Conservation (phyloP, 1,140 invertebrate species). For the Ostrea denselamellosa region DNA sequence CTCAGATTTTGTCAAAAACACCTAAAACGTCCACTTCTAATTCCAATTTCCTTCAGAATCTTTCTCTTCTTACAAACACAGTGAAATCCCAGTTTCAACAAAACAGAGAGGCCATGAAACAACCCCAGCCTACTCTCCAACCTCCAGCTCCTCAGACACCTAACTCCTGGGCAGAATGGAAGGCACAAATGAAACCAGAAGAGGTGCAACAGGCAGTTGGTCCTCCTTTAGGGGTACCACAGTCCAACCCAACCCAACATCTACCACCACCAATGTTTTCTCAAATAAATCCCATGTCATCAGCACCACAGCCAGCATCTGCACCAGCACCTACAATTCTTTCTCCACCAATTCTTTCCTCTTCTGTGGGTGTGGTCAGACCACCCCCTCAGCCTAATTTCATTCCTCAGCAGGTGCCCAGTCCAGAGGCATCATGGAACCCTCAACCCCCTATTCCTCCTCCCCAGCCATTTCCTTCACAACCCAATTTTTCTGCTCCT, state of each 20-base stretch:
- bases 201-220: constrained; percentile 26
- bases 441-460: constrained; percentile 16
- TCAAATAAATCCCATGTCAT: constrained; percentile 34
- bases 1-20: constrained; percentile 72
- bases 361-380: background rate
- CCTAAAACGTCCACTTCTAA: constrained; percentile 59
- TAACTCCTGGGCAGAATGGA: constrained; percentile 69
- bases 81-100: constrained; percentile 63
- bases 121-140: constrained; percentile 29
- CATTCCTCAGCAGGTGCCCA: background rate
- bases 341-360: constrained; percentile 27
- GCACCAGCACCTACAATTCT: constrained; percentile 8
- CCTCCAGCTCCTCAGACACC: constrained; percentile 44
- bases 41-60: constrained; percentile 70
- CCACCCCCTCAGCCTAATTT: constrained; percentile 16
- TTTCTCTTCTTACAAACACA: constrained; percentile 64
- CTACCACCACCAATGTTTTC: constrained; percentile 24
- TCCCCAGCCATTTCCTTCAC: background rate
- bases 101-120: constrained; percentile 5
- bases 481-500: constrained; percentile 21
- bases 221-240: background rate
- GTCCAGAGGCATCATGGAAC: constrained; percentile 43
- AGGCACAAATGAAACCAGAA: constrained; percentile 60
- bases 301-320: constrained; percentile 15
- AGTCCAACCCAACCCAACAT: background rate